Conservation (phyloP, 2,888 invertebrate genomes). For the Saturnia japonica region DNA sequence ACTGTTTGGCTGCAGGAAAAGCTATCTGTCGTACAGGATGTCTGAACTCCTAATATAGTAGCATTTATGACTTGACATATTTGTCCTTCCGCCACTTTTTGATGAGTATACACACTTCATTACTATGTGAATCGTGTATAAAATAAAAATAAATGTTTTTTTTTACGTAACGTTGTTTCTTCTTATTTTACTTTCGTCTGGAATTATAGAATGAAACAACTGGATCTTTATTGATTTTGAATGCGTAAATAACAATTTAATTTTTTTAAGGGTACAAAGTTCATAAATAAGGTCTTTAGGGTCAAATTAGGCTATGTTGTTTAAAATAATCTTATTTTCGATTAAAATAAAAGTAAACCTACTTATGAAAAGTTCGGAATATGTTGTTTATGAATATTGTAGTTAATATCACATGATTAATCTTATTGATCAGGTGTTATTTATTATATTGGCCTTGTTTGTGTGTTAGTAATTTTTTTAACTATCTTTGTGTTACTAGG, state of each 20-base stretch:
- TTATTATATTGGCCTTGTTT: no score
- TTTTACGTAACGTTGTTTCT: background rate
- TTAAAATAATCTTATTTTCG: no score
- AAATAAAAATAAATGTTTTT: no score
- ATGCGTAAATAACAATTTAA: background rate
- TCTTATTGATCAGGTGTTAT: no score
- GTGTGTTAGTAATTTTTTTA: no score
- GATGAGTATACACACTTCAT: background rate
- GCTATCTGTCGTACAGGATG: background rate
- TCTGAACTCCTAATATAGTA: background rate
- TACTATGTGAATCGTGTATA: background rate
- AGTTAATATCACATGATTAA: no score
- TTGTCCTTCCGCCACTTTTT: background rate
- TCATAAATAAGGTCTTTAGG: background rate
- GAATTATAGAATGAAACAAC: background rate
- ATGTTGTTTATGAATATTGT: no score
- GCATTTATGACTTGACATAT: background rate
- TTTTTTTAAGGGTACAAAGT: no score
- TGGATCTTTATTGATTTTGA: background rate
- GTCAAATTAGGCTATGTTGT: no score
- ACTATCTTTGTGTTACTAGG: no score
- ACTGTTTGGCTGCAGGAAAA: background rate
- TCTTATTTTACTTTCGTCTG: background rate
- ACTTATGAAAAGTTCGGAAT: no score
- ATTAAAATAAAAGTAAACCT: no score